A percentile compares a stretch with the other conserved stretches of the same genome.
phyloP scores from a whole-genome alignment of 2,113 vertebrate species.

The Pituophis catenifer region DNA sequence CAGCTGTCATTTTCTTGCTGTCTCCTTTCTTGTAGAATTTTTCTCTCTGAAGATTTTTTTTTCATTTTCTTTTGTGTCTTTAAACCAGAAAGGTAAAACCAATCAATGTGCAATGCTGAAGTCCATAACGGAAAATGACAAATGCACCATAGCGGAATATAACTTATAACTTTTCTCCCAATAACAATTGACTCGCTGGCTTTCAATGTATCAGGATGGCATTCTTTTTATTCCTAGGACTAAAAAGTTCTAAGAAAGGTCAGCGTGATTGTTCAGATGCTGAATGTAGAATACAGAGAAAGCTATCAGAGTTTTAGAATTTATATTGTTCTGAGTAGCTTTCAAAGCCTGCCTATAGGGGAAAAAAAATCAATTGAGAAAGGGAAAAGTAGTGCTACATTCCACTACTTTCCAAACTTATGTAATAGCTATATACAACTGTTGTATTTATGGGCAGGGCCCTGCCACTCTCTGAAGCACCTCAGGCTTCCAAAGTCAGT shows the following conservation, averaged over 20 bases:
- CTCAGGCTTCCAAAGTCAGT: not conserved
- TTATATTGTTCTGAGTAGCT: not conserved
- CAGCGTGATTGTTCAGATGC: not conserved
- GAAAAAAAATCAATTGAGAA: not conserved
- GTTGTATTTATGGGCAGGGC: not conserved
- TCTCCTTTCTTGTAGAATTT: not conserved
- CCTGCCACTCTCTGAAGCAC: not conserved
- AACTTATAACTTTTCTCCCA: constrained; percentile 25
- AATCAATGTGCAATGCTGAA: constrained; percentile 11
- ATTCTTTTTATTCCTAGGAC: not conserved
- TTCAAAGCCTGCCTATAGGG: not conserved
- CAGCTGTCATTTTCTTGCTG: not conserved
- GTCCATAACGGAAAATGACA: constrained; percentile 16
- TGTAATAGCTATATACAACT: not conserved
- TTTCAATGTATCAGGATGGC: not conserved
- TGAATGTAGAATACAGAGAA: not conserved
- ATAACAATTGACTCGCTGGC: constrained; percentile 19
- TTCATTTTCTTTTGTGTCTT: not conserved
- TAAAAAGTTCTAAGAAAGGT: constrained; percentile 10
- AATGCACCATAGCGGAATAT: constrained; percentile 5
- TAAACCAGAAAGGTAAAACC: constrained; percentile 11
- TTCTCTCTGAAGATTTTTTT: not conserved
- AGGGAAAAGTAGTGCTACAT: not conserved
- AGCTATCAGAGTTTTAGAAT: not conserved
- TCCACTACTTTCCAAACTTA: not conserved